Evolutionary conservation across 2,113 vertebrate genomes (phyloP), one percentile per base, ranked within the genome.

Genomic region (Rutilus rutilus): DNA sequence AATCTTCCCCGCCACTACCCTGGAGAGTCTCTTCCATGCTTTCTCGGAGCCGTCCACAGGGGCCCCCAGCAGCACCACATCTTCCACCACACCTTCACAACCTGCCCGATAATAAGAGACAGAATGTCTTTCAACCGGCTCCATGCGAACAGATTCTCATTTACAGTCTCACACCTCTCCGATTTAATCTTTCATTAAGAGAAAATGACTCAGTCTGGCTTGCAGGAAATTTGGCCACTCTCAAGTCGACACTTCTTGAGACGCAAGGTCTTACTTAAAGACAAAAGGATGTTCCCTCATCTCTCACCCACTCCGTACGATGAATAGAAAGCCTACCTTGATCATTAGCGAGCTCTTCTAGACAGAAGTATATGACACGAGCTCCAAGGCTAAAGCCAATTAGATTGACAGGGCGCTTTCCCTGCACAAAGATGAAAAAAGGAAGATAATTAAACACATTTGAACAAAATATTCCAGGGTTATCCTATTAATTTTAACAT

Each of bases 301-400:
- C 42, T 1, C 30, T 67, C 60, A 11, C 15, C 0, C 0, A 30
- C 45, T 52, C 10, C 1, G 21, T 25, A 8, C 42, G 69, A 85
- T 21, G n/a, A 64, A 75, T 7, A 60, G 60, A 65, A 82, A 85
- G 73, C 27, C 2, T 93, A 98, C 98, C 97, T 96, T 96, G 91
- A 77, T 99, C 98, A 85, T 95, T 96, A 78, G 97, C 96, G 87
- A 99, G 96, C 90, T 99, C 98, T 77, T 97, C 96, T 27, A 99
- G 94, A 90, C 98, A 99, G 95, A 97, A 99, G 92, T 98, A 99
- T 92, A 99, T 98, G 17, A 99, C 98, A 92, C 98, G 94, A 57
- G 98, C 98, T 21, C 98, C 98, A 7, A 99, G 96, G 86, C 97
- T 99, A 94, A 99, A 99, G 30, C 98, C 98, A 30, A 99, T 95